These are phyloP conservation scores for Aporrectodea caliginosa DNA, from an alignment of 1,140 invertebrate genomes.

Conservation along the genomic window DNA sequence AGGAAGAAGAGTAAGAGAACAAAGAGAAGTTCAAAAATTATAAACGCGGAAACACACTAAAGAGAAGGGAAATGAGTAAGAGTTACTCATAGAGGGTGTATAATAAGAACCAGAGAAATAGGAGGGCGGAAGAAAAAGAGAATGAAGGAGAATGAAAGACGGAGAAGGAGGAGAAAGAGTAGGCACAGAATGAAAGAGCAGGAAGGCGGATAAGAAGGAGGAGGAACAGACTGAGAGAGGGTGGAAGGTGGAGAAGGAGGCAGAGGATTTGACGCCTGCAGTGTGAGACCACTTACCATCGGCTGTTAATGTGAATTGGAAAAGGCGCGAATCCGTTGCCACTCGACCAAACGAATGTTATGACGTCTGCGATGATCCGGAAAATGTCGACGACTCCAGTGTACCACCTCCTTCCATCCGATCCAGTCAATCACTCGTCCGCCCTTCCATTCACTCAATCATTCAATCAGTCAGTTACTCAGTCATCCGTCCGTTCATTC, in stretches of 20 bases:
- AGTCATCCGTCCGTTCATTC: too few relatives aligned
- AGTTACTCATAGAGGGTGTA: slow-evolving; percentile 20
- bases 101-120: slow-evolving; percentile 7
- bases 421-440: too few relatives aligned
- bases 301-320: background rate
- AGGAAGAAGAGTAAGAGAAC: too few relatives aligned
- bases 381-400: too few relatives aligned
- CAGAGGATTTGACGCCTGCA: too few relatives aligned
- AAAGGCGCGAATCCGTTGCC: background rate
- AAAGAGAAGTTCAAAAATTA: too few relatives aligned
- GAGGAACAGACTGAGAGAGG: background rate
- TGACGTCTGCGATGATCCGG: background rate
- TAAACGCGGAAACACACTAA: too few relatives aligned
- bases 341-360: background rate
- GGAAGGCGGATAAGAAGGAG: background rate
- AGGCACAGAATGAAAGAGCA: background rate
- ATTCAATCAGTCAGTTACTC: too few relatives aligned
- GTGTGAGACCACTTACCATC: too few relatives aligned
- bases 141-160: too few relatives aligned
- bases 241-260: background rate
- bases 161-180: background rate
- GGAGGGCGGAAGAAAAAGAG: background rate
- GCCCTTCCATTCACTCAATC: too few relatives aligned
- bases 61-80: slow-evolving; percentile 29
- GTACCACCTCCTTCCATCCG: too few relatives aligned